Evolutionary conservation across 2,113 vertebrate species (phyloP), one percentile per base, ranked within the genome.

Genomic region (Microtus pennsylvanicus): DNA sequence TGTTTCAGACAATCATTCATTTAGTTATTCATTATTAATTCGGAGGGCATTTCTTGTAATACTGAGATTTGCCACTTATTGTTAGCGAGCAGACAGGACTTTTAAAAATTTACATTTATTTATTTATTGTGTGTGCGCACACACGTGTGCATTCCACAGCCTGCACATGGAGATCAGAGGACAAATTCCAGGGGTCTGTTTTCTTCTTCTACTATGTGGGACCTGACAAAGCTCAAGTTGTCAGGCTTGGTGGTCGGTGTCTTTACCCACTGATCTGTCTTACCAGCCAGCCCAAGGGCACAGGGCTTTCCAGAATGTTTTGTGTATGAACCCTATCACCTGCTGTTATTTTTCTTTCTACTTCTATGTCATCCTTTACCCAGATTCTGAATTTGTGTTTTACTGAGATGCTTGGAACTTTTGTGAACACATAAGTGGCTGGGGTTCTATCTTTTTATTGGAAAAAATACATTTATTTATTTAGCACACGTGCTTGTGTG

Each of bases 331-430:
- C 67, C 30, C 81, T 69, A 26, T 61, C 33, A 88, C 5, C 24
- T 93, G 74, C 14, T 52, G 87, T 78, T 89, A 50, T 93, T 94
- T 94, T 86, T 58, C 93, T 90, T 30, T 65, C 63, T 83, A 58
- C 10, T 33, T 89, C 19, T 67, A 3, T 45, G 55, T 74, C 28
- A 89, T 75, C 58, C 26, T 33, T 33, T 81, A 85, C 83, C 21
- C 61, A 21, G 83, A 75, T 63, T 42, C 86, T 16, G 4, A 67
- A 65, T 26, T 91, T 94, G 92, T 38, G 58, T 77, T 94, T 94
- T 93, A 52, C 19, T 80, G 6, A 90, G 69, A 50, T 70, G 28
- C 1, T 55, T 90, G 72, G 67, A 96, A 47, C 77, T 45, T 63
- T 3, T 22, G 1, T 35, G 17, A 45, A 10, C 47, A 19, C 11